phyloP scores from a whole-genome alignment of 1,140 invertebrate species.

The Ctenoplectra terminalis region DNA sequence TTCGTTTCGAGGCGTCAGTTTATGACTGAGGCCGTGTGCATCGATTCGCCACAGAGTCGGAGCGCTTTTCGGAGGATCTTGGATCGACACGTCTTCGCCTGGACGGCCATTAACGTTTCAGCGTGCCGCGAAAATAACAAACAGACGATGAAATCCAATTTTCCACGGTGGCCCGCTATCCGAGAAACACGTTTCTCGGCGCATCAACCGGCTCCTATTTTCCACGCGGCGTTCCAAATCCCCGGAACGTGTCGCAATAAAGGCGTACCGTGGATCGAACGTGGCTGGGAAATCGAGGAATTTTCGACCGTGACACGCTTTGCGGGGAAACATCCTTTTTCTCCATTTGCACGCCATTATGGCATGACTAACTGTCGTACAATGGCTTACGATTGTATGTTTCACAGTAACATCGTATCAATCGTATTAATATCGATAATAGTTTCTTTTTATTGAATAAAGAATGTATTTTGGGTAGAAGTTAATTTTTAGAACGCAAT shows the following conservation, averaged over 20 bases:
- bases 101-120: constrained; percentile 33
- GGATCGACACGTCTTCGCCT: constrained; percentile 17
- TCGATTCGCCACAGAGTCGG: constrained; percentile 2
- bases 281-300: constrained; percentile 44
- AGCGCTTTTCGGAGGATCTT: background rate
- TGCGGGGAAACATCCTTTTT: constrained; percentile 23
- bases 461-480: no score
- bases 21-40: background rate
- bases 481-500: no score
- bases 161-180: constrained; percentile 48
- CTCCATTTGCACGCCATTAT: constrained; percentile 37
- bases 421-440: no score
- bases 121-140: constrained; percentile 37
- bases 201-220: constrained; percentile 36
- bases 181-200: constrained; percentile 21
- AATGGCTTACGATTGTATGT: no score
- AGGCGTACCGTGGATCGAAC: constrained; percentile 25
- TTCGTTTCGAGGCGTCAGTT: background rate
- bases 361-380: constrained; percentile 5
- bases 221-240: constrained; percentile 18
- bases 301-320: constrained; percentile 44
- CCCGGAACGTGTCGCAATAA: constrained; percentile 52
- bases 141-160: constrained; percentile 62
- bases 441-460: no score
- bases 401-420: no score